Conservation (phyloP, 2,888 invertebrate species). For the Norana najaformis region DNA sequence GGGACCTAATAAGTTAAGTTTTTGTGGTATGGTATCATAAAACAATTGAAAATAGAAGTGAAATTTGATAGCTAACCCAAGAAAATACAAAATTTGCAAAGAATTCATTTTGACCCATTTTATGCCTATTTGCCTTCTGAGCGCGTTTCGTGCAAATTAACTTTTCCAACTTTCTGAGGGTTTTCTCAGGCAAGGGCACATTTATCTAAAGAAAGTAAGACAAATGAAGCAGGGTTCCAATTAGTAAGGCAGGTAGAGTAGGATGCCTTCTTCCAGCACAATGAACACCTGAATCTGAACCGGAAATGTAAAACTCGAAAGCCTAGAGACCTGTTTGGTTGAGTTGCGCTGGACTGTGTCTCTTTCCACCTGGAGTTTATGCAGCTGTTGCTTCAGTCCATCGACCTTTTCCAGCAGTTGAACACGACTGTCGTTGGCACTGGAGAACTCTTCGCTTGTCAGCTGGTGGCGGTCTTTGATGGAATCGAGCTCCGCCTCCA, state of each 20-base stretch:
- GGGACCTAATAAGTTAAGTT: no score
- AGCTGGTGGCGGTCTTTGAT: slow-evolving; percentile 51
- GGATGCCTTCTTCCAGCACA: neutral
- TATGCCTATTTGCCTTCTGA: no score
- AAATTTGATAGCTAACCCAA: no score
- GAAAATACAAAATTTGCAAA: no score
- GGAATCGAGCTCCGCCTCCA: slow-evolving; percentile 49
- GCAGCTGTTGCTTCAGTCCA: slow-evolving; percentile 52
- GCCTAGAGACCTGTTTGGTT: slow-evolving; percentile 52
- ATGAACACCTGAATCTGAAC: neutral
- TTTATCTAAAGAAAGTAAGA: neutral
- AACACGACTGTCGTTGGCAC: slow-evolving; percentile 52
- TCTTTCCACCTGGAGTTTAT: slow-evolving; percentile 52
- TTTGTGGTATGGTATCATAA: no score
- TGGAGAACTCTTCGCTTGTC: slow-evolving; percentile 54
- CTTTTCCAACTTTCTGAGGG: no score
- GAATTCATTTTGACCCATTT: no score
- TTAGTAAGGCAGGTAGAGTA: neutral
- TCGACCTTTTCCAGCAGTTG: slow-evolving; percentile 51
- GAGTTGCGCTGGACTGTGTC: slow-evolving; percentile 55
- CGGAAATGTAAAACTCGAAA: neutral
- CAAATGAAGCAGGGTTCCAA: neutral
- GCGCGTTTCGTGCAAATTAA: no score
- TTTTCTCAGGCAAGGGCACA: no score
- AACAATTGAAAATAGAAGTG: no score